Evolutionary conservation across 2,888 invertebrate genomes (phyloP), one percentile per base, ranked within the genome.

Genomic region (Noctua pronuba): DNA sequence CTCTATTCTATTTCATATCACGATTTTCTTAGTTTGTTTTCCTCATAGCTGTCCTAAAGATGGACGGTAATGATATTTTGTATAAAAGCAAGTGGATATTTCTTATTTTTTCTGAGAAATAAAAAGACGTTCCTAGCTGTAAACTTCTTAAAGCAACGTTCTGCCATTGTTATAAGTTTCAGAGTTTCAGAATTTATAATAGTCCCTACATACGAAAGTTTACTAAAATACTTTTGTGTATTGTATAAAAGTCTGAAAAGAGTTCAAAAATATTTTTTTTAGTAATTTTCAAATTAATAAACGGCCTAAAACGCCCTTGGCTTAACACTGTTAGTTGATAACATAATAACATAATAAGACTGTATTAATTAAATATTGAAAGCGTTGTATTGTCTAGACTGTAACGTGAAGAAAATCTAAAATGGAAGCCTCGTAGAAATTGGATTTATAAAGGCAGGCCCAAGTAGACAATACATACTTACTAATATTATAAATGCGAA

Each of bases 1-100:
- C 73, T 78, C 75, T 79, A 80, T 87, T 84, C 75, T 80, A 82
- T 88, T 87, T 86, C 86, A 82, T 83, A 87, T 84, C 82, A 86
- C 79, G 80, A 84, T 86, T 84, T 76, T 68, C 74, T 72, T 65
- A 49, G 76, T 69, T 73, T 77, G 73, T 88, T 88, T 88, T 88
- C 83, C 87, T 88, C 66, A 79, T 84, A 71, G 82, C 75, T 77
- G 75, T 82, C 69, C 72, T 46, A 68, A 78, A 49, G 52, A 78
- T 52, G 71, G n/a, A 77, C 41, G 55, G 64, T 84, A 84, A 87
- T 82, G 79, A 79, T 82, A 86, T 84, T 88, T 77, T 77, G 67
- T 81, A 75, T 75, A 69, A 77, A 75, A 71, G 66, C 64, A 69
- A 83, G 31, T 74, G 55, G 74, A 79, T 83, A 75, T 78, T 85